phyloP scores from a whole-genome alignment of 2,888 invertebrate genomes.

The Cordilura impudica region DNA sequence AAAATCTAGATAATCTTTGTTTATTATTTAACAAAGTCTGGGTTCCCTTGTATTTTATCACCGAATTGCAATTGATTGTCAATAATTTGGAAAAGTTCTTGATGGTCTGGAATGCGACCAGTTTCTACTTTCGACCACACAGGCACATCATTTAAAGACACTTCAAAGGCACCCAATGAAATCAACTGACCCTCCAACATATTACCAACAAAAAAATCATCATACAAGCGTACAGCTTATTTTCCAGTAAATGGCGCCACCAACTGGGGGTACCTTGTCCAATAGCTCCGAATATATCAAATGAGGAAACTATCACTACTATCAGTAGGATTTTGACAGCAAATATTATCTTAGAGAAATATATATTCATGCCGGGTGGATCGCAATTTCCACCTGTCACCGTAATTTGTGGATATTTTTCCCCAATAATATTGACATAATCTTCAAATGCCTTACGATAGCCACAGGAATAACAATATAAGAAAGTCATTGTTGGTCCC shows the following conservation, averaged over 20 bases:
- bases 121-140: conserved; percentile 99
- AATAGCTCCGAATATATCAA: conserved; percentile 90
- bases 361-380: conserved; percentile 91
- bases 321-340: conserved; percentile 90
- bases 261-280: conserved; percentile 88
- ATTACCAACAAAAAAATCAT: conserved; percentile 96
- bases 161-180: conserved; percentile 96
- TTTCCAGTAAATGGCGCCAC: conserved; percentile 94
- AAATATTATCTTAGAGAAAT: conserved; percentile 82
- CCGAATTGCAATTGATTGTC: conserved; percentile 92
- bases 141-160: conserved; percentile 95
- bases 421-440: conserved; percentile 90
- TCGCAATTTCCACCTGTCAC: conserved; percentile 96
- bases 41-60: conserved; percentile 76
- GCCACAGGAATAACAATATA: conserved; percentile 98
- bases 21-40: conserved; percentile 78
- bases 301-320: conserved; percentile 88
- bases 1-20: not conserved
- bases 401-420: conserved; percentile 95
- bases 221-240: conserved; percentile 97
- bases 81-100: conserved; percentile 97
- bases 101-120: conserved; percentile 96
- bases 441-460: conserved; percentile 98
- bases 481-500: conserved; percentile 88
- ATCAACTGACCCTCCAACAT: conserved; percentile 94